phyloP scores from a whole-genome alignment of 1,140 invertebrate species.

The Drosophila truncata region DNA sequence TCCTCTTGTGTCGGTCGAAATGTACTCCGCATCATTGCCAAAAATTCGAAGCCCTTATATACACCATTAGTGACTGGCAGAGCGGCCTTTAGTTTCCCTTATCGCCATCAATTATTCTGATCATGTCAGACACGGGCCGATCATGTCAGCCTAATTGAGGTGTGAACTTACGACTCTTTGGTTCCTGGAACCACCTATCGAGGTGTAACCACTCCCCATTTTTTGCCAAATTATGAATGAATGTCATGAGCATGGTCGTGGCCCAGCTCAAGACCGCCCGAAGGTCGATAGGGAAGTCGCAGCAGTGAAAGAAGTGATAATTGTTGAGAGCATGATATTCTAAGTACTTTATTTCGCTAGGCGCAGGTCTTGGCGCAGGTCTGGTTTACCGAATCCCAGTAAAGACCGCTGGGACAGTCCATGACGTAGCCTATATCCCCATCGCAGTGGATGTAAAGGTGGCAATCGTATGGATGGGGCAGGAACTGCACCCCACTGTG shows the following conservation, averaged over 20 bases:
- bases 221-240: constrained; percentile 56
- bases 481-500: constrained; percentile 47
- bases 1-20: constrained; percentile 55
- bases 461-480: constrained; percentile 66
- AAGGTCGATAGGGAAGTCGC: background rate
- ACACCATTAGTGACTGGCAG: constrained; percentile 15
- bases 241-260: constrained; percentile 46
- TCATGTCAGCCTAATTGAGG: constrained; percentile 65
- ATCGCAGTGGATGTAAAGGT: constrained; percentile 58
- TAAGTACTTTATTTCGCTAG: constrained; percentile 32
- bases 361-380: constrained; percentile 48
- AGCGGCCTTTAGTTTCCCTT: constrained; percentile 21
- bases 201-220: constrained; percentile 47
- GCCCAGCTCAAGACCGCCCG: constrained; percentile 6
- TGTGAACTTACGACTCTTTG: constrained; percentile 26
- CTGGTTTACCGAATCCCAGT: constrained; percentile 44
- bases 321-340: constrained; percentile 26
- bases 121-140: constrained; percentile 59
- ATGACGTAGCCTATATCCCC: constrained; percentile 21
- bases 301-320: background rate
- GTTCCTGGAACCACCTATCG: constrained; percentile 62
- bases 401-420: constrained; percentile 42
- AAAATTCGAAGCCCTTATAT: constrained; percentile 64
- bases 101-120: constrained; percentile 42
- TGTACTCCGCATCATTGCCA: constrained; percentile 67